Evolutionary conservation across 2,113 vertebrate species (phyloP).

Genomic region (Leucopternis melanops): DNA sequence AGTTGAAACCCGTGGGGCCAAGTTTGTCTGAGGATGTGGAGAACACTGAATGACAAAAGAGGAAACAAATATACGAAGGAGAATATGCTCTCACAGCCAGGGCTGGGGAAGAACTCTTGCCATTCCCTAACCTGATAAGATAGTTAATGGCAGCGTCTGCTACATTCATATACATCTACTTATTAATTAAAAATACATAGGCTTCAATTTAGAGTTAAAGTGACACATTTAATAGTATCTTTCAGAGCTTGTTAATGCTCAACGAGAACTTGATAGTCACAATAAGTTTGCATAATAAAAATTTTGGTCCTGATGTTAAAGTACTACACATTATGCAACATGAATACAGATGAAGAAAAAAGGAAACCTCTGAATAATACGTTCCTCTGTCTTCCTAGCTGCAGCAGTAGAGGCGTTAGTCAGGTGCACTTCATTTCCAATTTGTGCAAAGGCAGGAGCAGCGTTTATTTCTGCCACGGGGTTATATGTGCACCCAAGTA

Average conservation of each 20-base stretch:
- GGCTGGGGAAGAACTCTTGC: neutral
- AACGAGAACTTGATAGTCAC: slow-evolving; percentile 9
- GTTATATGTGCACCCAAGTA: neutral
- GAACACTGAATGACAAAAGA: neutral
- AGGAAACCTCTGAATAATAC: neutral
- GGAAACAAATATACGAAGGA: neutral
- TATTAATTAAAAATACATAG: slow-evolving; percentile 55
- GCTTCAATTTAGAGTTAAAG: slow-evolving; percentile 33
- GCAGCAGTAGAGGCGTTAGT: neutral
- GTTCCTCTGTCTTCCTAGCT: neutral
- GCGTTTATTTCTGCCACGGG: neutral
- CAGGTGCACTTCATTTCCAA: neutral
- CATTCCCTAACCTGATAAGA: neutral
- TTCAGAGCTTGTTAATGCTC: slow-evolving; percentile 12
- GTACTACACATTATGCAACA: neutral
- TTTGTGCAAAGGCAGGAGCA: neutral
- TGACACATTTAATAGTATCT: slow-evolving; percentile 14
- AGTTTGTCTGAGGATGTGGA: neutral
- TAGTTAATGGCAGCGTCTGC: slow-evolving; percentile 10
- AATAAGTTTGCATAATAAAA: slow-evolving; percentile 45
- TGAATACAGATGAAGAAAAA: neutral
- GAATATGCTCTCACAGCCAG: neutral
- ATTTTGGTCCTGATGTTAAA: slow-evolving; percentile 34
- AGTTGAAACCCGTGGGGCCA: neutral
- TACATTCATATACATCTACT: neutral